A percentile compares a stretch with the other conserved stretches of the same genome.
Conservation (phyloP, 2,797 vertebrate species). For the Enteromius mattozi region DNA sequence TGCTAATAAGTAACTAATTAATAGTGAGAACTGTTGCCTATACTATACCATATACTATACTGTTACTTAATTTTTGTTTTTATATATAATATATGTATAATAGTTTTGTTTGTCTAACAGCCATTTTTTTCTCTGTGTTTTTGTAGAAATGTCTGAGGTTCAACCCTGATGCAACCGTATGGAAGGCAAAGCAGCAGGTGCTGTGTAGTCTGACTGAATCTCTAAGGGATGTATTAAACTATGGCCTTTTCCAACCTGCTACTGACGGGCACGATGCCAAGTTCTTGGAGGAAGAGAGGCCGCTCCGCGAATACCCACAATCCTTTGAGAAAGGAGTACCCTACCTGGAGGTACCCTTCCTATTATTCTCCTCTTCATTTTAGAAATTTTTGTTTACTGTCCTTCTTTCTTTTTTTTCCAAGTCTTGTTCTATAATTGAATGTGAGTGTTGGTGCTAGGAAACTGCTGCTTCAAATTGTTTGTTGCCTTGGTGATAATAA, state of each 20-base stretch:
- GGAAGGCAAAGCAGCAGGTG: conserved; percentile 95
- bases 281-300: conserved; percentile 92
- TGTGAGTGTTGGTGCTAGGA: conserved; percentile 27
- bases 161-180: conserved; percentile 91
- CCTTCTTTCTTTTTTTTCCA: background rate
- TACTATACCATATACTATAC: no score
- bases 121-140: conserved; percentile 22
- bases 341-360: conserved; percentile 85
- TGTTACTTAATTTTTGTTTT: background rate
- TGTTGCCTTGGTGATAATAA: conserved; percentile 53
- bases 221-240: conserved; percentile 91
- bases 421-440: conserved; percentile 31
- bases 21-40: background rate
- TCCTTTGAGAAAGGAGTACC: conserved; percentile 94
- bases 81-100: background rate
- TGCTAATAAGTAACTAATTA: background rate
- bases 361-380: background rate
- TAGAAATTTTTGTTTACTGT: background rate
- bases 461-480: conserved; percentile 38
- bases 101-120: background rate
- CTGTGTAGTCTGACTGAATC: conserved; percentile 93
- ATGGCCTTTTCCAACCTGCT: conserved; percentile 93
- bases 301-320: conserved; percentile 92
- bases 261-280: conserved; percentile 92
- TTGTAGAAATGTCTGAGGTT: conserved; percentile 92